Evolutionary conservation across 2,888 invertebrate genomes (phyloP), one percentile per base, ranked within the genome.

Genomic region (Orthonevra nobilis): DNA sequence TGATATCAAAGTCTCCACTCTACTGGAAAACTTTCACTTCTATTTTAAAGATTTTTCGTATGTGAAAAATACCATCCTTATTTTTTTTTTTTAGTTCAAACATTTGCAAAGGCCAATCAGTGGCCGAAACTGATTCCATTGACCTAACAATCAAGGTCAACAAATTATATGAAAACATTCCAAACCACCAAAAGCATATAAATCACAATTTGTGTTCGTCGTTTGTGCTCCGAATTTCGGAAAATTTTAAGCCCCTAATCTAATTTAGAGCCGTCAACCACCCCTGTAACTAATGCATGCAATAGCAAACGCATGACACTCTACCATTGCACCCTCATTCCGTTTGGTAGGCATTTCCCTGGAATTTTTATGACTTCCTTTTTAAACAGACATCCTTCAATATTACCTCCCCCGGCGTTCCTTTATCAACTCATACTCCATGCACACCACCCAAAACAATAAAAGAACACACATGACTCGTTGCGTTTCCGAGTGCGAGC

Each of bases 321-420:
- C 10, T 2, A 0, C 46, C 38, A 58, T 64, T 70, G 70, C 77
- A 77, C 77, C 77, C 77, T 66, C 64, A 77, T 77, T 20, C 30
- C 44, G 56, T 63, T 69, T 69, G 38, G 70, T 54, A 63, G 61
- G 32, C 74, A 74, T 74, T 68, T 68, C 68, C 60, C 60, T 61
- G 79, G 66, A 79, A 73, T 73, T 79, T 79, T 79, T 79, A 79
- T 38, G 73, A 79, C 79, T 79, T 79, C 79, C 79, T 79, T 68
- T 79, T 73, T 68, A 73, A 73, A 72, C 36, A 56, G 17, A 79
- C 66, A 66, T 79, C 79, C 79, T 79, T 79, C 72, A 68, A 50
- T 58, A 52, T 5, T 36, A 17, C 30, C 20, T 2, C 30, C 28
- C 20, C 42, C 23, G 3, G 3, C 23, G 23, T 38, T 69, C 48